Conservation (phyloP, 2,113 vertebrate genomes). For the Paramormyrops kingsleyae region DNA sequence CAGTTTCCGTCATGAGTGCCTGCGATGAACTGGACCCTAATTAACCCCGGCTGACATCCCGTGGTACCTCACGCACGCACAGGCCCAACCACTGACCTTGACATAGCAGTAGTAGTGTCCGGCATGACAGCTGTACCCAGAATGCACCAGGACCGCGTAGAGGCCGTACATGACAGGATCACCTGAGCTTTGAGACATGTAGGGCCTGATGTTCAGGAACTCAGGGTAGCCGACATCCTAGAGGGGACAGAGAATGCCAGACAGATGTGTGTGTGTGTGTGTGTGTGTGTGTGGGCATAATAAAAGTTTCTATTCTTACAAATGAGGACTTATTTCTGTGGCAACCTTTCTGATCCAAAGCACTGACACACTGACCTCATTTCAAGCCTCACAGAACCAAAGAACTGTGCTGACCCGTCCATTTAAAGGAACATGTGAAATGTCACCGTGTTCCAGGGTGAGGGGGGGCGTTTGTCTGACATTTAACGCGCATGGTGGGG, state of each 20-base stretch:
- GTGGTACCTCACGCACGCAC: neutral
- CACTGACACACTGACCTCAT: neutral
- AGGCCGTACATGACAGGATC: conserved; percentile 80
- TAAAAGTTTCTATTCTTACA: neutral
- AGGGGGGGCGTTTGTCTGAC: neutral
- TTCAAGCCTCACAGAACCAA: neutral
- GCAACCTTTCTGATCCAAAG: neutral
- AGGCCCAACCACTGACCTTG: conserved; percentile 62
- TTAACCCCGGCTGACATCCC: neutral
- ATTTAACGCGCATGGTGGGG: neutral
- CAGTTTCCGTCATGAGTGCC: neutral
- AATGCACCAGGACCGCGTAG: conserved; percentile 91
- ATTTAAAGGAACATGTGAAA: neutral
- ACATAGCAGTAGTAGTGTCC: conserved; percentile 96
- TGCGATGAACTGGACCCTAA: neutral
- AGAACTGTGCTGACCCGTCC: neutral
- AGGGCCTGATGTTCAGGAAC: conserved; percentile 81
- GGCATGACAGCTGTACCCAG: conserved; percentile 86
- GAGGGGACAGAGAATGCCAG: neutral
- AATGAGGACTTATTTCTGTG: neutral
- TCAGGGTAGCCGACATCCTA: conserved; percentile 90
- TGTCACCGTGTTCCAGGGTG: neutral
- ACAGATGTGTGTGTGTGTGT: neutral
- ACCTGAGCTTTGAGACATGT: conserved; percentile 81
- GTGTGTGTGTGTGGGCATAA: neutral